Conservation (phyloP, 1,140 invertebrate species). For the Cyphomyrmex costatus region DNA sequence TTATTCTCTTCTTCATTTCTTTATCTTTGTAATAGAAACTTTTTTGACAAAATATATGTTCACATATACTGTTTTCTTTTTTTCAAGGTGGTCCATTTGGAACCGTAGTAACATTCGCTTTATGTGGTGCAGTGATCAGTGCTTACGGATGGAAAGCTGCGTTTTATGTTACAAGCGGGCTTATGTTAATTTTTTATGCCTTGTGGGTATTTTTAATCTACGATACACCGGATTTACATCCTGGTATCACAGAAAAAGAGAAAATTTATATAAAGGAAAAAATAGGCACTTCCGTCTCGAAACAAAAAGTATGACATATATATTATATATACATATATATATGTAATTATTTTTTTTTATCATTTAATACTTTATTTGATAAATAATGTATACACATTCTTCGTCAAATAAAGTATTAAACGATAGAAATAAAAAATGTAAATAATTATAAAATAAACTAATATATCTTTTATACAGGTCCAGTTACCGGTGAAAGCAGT, state of each 20-base stretch:
- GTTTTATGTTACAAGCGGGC: constrained; percentile 91
- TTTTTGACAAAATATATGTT: not conserved
- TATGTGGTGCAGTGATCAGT: constrained; percentile 90
- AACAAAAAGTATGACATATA: constrained; percentile 82
- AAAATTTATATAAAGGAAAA: constrained; percentile 91
- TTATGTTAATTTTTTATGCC: constrained; percentile 88
- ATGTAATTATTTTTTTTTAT: too few species aligned
- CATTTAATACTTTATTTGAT: too few species aligned
- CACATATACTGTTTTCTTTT: constrained; percentile 30
- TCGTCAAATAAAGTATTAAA: constrained; percentile 8
- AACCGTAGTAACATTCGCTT: constrained; percentile 91
- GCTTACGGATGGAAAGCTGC: constrained; percentile 91
- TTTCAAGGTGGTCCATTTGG: constrained; percentile 91
- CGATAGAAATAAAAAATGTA: not conserved
- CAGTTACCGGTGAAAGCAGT: constrained; percentile 85
- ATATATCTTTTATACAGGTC: constrained; percentile 65
- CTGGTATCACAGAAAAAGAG: constrained; percentile 92
- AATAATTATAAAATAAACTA: constrained; percentile 7
- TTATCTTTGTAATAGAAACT: not conserved
- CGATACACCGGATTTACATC: constrained; percentile 92
- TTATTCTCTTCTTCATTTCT: constrained; percentile 3
- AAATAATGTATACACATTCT: not conserved
- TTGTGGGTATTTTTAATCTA: constrained; percentile 90
- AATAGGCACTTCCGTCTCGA: constrained; percentile 87
- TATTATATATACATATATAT: too few species aligned